These are phyloP conservation scores for Caenorhabditis remanei DNA, from an alignment of 1,140 invertebrate genomes.

Conservation along the genomic window DNA sequence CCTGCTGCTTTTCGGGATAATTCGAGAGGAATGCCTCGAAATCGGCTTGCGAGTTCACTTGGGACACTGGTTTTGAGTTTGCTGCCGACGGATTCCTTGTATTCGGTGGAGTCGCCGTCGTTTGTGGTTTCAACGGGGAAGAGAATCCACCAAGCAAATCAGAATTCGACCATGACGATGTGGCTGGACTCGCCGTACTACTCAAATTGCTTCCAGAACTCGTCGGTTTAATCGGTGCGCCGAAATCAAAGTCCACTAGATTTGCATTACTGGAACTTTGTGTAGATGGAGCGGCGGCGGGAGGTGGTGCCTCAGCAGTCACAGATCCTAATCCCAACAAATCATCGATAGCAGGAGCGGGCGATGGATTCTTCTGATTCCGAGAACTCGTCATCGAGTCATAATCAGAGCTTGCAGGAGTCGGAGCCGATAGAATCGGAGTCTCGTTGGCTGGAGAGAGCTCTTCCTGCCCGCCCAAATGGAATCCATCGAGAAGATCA, in stretches of 20 bases:
- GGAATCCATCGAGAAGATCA: constrained; percentile 30
- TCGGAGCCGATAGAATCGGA: constrained; percentile 22
- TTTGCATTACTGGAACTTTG: neutral
- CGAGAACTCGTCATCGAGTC: constrained; percentile 15
- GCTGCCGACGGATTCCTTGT: constrained; percentile 44
- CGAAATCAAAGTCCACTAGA: constrained; percentile 33
- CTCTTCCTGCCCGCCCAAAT: neutral
- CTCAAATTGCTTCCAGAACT: constrained; percentile 11
- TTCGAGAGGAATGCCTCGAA: constrained; percentile 27
- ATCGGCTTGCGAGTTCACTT: constrained; percentile 41
- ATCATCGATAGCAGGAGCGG: constrained; percentile 18
- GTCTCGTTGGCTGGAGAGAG: neutral
- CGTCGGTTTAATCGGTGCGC: constrained; percentile 27
- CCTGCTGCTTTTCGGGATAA: constrained; percentile 5
- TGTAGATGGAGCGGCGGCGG: neutral
- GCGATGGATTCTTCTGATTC: constrained; percentile 1
- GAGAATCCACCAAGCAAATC: constrained; percentile 17
- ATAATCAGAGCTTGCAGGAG: constrained; percentile 33
- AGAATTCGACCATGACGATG: constrained; percentile 18
- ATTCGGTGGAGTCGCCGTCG: constrained; percentile 4
- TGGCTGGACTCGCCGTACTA: neutral
- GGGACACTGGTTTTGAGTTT: constrained; percentile 42
- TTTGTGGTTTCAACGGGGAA: neutral
- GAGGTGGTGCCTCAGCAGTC: neutral
- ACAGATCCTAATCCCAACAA: neutral